Evolutionary conservation across 2,797 vertebrate genomes (phyloP), one percentile per base, ranked within the genome.

Genomic region (Netta rufina): DNA sequence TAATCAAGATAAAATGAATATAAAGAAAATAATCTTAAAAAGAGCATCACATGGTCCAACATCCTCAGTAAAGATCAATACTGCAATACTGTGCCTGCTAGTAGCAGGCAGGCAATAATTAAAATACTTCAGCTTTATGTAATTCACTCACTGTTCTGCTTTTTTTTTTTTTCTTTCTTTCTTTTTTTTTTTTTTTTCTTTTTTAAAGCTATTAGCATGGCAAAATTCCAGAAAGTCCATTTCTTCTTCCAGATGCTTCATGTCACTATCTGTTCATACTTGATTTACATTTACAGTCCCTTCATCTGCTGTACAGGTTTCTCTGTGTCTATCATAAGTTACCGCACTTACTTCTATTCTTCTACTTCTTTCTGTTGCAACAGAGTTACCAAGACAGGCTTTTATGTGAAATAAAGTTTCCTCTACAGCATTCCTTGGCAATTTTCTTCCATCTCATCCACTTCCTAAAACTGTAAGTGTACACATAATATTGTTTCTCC

Each of bases 181-280:
- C 32, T 51, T 49, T 60, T 74, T 61, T 36, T 57, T 33, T 25
- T 58, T 43, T 32, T 43, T 32, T 38, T 49, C 38, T 33, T 33
- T 39, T 22, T 11, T 2, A 12, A 77, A 87, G 22, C 39, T 77
- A 45, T 73, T 69, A 67, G 4, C 22, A 47, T 56, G 77, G 45
- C 70, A 86, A 49, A 73, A 71, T 84, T 87, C 78, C 88, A 93
- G 85, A 54, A 84, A 73, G n/a, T 36, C 51, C 54, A 81, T 93
- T 87, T 93, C 57, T 73, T 45, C 9, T 57, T 84, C 41, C 65
- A 70, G 38, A 57, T 74, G 30, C 15, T 73, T 74, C 30, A 43
- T 43, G 21, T 28, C 32, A 71, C 32, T 70, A 77, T 62, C 25
- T 80, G 5, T 67, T 74, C 12, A 7, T 78, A 43, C 15, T 53